Conservation (phyloP, 2,113 vertebrate species). For the Amazona vittata region DNA sequence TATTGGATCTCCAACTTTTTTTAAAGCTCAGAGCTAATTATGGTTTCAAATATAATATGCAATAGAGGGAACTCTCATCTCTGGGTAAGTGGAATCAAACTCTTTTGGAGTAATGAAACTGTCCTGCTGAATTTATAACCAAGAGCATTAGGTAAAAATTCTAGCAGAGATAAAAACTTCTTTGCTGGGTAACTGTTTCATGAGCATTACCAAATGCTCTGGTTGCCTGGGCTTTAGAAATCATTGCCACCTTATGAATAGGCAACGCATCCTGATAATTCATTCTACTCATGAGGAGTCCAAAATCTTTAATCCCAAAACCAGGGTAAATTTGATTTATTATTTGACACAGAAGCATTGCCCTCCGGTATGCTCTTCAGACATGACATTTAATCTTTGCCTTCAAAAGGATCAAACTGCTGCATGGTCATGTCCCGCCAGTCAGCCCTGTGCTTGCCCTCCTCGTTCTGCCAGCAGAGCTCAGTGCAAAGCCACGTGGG, state of each 20-base stretch:
- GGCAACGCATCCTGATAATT: fast-evolving
- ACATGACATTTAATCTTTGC: neutral
- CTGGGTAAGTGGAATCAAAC: neutral
- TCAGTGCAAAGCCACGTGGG: neutral
- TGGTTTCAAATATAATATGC: neutral
- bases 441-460: neutral
- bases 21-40: neutral
- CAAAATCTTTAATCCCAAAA: neutral
- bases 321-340: neutral
- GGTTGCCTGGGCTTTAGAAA: neutral
- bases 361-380: neutral
- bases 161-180: neutral
- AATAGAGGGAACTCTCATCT: neutral
- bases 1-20: neutral
- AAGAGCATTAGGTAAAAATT: neutral
- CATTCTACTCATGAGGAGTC: neutral
- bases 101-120: neutral
- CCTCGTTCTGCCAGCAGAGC: neutral
- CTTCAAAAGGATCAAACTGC: neutral
- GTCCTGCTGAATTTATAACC: neutral
- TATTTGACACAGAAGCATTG: neutral
- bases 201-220: neutral
- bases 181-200: neutral
- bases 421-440: fast-evolving
- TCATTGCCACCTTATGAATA: fast-evolving